Evolutionary conservation across 2,888 invertebrate species (phyloP), one percentile per base, ranked within the genome.

Genomic region (Conistra vaccinii): DNA sequence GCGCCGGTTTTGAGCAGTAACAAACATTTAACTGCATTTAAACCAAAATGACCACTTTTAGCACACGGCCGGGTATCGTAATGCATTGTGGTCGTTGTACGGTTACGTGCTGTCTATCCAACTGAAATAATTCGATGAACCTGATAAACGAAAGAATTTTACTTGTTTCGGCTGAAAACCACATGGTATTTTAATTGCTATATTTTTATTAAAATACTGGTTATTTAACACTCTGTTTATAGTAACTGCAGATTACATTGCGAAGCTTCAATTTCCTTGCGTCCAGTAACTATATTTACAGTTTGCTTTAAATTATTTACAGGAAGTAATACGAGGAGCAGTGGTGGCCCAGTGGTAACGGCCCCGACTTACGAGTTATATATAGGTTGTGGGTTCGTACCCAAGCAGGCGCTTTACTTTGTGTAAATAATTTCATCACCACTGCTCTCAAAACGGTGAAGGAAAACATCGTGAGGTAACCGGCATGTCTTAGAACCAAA

Each of bases 131-230:
- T 67, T 57, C 73, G 35, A 72, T 66, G 60, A 42, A 45, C 29
- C 73, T 65, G 61, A 60, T 84, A 73, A 72, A 84, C 80, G 51
- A 55, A 84, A 84, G 81, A 84, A 80, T 80, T 72, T 80, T 66
- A 57, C 42, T 63, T 39, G 63, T 78, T 69, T 57, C 26, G 32
- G 39, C 23, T 20, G 20, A 58, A 78, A 83, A 83, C 84, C 78
- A 48, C 84, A 57, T 58, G 26, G 23, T 78, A 53, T 78, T 83
- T 79, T 63, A 69, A 83, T 83, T 78, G 6, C 29, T 32, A 77
- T 10, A 26, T 77, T 78, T 78, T 60, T 2, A 69, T n/a, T 76
- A 57, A 83, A 63, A n/a, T 78, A 63, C 10, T 83, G 29, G n/a
- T 53, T 76, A 53, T 76, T 53, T 58, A 29, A 60, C n/a, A 14